Conservation (phyloP, 2,113 vertebrate genomes). For the Cyprinodon brontotheroides region DNA sequence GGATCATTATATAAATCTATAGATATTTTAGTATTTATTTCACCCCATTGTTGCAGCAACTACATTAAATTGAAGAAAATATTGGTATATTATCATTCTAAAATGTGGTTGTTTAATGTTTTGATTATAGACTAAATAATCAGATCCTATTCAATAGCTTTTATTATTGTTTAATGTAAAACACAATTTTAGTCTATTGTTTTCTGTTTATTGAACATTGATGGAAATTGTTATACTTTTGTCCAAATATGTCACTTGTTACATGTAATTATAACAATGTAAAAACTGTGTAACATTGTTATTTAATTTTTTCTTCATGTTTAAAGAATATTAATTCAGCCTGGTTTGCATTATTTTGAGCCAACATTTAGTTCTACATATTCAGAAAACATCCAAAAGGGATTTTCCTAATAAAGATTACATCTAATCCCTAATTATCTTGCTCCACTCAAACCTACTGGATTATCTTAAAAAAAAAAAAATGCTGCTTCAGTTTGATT, state of each 20-base stretch:
- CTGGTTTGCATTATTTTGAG: neutral
- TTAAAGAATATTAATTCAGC: neutral
- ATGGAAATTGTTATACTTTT: neutral
- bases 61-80: too few relatives aligned
- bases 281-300: neutral
- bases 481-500: conserved; percentile 36
- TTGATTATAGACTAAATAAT: neutral
- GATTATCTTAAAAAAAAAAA: conserved; percentile 60
- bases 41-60: too few relatives aligned
- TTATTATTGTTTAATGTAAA: too few relatives aligned
- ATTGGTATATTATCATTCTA: neutral
- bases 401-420: conserved; percentile 21
- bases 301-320: too few relatives aligned
- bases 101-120: neutral
- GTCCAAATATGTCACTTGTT: neutral
- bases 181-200: too few relatives aligned
- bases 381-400: conserved; percentile 11
- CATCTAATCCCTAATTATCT: conserved; percentile 38
- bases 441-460: conserved; percentile 15
- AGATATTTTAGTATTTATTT: too few relatives aligned
- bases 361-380: neutral
- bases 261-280: neutral
- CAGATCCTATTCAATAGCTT: neutral
- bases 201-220: too few relatives aligned
- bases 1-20: neutral